A percentile compares a stretch with the other conserved stretches of the same genome.
These are phyloP conservation scores for Vipera latastei DNA, from an alignment of 2,797 vertebrate species.

Conservation along the genomic window DNA sequence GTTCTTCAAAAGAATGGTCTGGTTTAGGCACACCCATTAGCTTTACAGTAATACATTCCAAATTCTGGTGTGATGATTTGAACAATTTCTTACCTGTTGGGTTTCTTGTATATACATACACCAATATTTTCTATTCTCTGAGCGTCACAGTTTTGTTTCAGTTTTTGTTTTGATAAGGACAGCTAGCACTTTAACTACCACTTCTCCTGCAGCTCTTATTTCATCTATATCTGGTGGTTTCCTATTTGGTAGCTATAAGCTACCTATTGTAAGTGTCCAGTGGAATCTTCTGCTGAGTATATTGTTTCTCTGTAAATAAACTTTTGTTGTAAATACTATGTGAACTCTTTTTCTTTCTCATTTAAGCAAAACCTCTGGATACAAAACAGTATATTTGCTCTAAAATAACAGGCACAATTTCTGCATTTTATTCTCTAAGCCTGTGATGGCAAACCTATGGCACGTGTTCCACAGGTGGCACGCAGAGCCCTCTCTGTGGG, in stretches of 20 bases:
- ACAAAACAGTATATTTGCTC: not conserved
- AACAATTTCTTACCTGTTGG: not conserved
- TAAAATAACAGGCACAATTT: not conserved
- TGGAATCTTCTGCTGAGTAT: not conserved
- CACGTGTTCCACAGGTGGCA: no score
- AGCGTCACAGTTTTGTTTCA: no score
- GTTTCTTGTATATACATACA: not conserved
- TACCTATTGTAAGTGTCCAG: not conserved
- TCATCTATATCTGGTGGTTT: not conserved
- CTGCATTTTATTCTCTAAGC: not conserved
- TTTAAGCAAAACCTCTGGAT: not conserved
- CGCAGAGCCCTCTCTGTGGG: no score
- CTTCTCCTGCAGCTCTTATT: not conserved
- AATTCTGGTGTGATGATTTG: not conserved
- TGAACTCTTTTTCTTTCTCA: not conserved
- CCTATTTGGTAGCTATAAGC: not conserved
- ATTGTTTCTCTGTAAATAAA: not conserved
- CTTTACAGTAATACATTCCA: not conserved
- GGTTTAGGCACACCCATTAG: not conserved
- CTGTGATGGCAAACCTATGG: no score
- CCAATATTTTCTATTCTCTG: no score
- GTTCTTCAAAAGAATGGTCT: not conserved
- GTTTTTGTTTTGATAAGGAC: no score
- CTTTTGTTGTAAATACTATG: not conserved
- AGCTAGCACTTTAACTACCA: no score